A percentile compares a stretch with the other conserved stretches of the same genome.
These are phyloP conservation scores for Aphidius ervi DNA, from an alignment of 1,140 invertebrate species.

Conservation along the genomic window DNA sequence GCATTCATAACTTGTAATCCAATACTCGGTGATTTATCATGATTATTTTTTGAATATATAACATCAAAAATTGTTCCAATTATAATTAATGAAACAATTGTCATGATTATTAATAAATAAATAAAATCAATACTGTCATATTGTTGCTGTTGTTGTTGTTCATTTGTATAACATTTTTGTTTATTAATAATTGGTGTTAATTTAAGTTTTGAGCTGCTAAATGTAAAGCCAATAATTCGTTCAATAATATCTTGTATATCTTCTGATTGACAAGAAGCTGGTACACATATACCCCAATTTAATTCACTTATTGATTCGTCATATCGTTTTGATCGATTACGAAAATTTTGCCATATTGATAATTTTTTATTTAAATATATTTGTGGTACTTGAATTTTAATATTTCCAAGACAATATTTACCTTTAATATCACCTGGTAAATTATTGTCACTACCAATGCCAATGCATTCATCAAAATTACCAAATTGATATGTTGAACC, in stretches of 20 bases:
- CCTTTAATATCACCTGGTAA: constrained; percentile 44
- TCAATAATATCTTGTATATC: constrained; percentile 55
- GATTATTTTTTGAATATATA: constrained; percentile 28
- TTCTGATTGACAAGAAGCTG: constrained; percentile 53
- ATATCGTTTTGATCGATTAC: constrained; percentile 36
- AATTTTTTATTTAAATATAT: constrained; percentile 21
- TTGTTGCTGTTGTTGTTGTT: constrained; percentile 36
- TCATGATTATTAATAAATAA: constrained; percentile 53
- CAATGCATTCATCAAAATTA: constrained; percentile 66
- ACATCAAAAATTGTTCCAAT: constrained; percentile 39
- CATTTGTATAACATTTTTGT: constrained; percentile 53
- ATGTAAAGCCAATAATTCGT: constrained; percentile 51
- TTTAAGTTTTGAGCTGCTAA: constrained; percentile 43
- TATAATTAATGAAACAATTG: constrained; percentile 33
- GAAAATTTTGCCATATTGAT: constrained; percentile 37
- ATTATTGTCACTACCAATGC: constrained; percentile 35
- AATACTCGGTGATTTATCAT: constrained; percentile 29
- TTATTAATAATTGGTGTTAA: constrained; percentile 48
- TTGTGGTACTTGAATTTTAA: constrained; percentile 43
- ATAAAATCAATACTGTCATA: constrained; percentile 37
- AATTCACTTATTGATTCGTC: constrained; percentile 50
- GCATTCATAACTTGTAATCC: constrained; percentile 52
- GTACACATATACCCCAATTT: constrained; percentile 63
- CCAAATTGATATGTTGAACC: constrained; percentile 63
- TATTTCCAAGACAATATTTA: constrained; percentile 61